phyloP scores from a whole-genome alignment of 2,113 vertebrate genomes.

The Marcusenius ussheri region DNA sequence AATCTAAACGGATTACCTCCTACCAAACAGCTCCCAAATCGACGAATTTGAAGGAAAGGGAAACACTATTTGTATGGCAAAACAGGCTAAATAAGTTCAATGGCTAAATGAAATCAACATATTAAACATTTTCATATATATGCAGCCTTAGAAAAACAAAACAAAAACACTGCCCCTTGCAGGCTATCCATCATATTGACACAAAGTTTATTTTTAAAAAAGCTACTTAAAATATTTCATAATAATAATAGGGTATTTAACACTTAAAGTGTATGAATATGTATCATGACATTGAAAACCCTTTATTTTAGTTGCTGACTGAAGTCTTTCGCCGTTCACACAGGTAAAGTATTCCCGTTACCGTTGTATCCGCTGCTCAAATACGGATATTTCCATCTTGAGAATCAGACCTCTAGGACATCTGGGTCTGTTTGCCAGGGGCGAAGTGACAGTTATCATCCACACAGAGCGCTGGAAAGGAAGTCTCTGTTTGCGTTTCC shows the following conservation, averaged over 20 bases:
- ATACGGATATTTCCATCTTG: background rate
- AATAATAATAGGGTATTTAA: background rate
- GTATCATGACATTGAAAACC: background rate
- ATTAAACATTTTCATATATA: background rate
- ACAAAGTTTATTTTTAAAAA: background rate
- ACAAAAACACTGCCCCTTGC: background rate
- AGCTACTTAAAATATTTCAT: background rate
- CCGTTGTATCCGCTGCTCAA: background rate
- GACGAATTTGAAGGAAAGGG: background rate
- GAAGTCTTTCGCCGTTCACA: background rate
- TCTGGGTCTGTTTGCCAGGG: background rate
- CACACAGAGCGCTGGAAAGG: background rate
- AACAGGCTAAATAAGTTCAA: background rate
- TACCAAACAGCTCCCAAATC: background rate
- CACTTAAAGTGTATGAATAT: background rate
- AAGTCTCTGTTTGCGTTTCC: slow-evolving; percentile 21
- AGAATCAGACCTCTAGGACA: background rate
- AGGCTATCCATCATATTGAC: background rate
- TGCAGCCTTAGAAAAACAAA: background rate
- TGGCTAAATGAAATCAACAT: background rate
- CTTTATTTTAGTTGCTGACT: background rate
- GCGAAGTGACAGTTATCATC: background rate
- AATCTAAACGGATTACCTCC: background rate
- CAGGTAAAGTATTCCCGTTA: background rate
- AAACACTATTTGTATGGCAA: background rate